phyloP scores from a whole-genome alignment of 1,140 invertebrate genomes.

The Heterodera schachtii region DNA sequence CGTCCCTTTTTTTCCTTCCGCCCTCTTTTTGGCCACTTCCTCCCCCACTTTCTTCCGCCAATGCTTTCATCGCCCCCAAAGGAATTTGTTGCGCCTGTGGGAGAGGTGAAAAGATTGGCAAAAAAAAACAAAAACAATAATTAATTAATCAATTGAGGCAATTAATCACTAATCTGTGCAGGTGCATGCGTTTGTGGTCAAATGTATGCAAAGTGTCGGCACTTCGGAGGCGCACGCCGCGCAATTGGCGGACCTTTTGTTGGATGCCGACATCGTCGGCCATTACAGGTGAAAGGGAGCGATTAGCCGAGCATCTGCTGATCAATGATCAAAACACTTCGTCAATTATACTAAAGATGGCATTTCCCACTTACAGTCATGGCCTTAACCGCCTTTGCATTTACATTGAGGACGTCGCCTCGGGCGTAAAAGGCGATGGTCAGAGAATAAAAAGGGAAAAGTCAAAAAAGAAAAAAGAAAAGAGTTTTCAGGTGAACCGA shows the following conservation, averaged over 20 bases:
- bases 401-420: slow-evolving; percentile 51
- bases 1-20: neutral
- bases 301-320: neutral
- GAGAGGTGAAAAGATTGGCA: neutral
- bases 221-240: slow-evolving; percentile 36
- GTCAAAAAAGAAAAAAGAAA: slow-evolving; percentile 15
- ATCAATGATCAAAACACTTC: too few relatives aligned
- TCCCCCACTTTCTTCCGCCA: neutral
- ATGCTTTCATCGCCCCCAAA: neutral
- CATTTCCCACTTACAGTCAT: slow-evolving; percentile 31
- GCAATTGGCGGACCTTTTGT: slow-evolving; percentile 50
- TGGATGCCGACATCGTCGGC: slow-evolving; percentile 45
- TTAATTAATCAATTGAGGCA: too few relatives aligned
- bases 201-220: slow-evolving; percentile 45
- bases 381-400: slow-evolving; percentile 54
- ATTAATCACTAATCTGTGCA: neutral
- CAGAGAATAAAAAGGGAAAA: neutral
- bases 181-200: slow-evolving; percentile 46
- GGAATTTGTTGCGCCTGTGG: slow-evolving; percentile 10
- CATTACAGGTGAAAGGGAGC: slow-evolving; percentile 29
- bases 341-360: neutral
- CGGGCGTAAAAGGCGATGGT: slow-evolving; percentile 43
- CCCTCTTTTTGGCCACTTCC: neutral
- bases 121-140: too few relatives aligned
- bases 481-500: slow-evolving; percentile 42